A percentile compares a stretch with the other conserved stretches of the same genome.
Conservation (phyloP, 2,113 vertebrate genomes). For the Rhodinocichla rosea region DNA sequence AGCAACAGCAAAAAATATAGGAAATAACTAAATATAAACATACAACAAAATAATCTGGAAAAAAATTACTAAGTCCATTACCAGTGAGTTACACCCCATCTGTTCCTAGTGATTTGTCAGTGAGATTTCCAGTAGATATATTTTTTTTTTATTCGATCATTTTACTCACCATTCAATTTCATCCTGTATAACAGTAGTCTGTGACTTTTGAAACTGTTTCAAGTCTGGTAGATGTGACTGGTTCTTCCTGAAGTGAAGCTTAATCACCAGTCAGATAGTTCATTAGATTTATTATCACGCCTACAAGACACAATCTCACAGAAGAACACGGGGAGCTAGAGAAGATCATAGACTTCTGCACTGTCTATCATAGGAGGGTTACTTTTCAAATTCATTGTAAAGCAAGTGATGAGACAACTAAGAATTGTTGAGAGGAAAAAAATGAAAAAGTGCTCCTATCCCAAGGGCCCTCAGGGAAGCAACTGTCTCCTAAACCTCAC, state of each 20-base stretch:
- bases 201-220: background rate
- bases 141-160: background rate
- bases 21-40: background rate
- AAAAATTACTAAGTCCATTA: background rate
- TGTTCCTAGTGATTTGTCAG: background rate
- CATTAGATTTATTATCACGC: background rate
- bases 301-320: background rate
- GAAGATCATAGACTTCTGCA: background rate
- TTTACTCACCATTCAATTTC: background rate
- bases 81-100: background rate
- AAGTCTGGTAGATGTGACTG: background rate
- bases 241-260: background rate
- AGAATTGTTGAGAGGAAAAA: background rate
- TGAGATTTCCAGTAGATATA: background rate
- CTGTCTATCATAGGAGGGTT: background rate
- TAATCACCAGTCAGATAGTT: background rate
- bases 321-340: background rate
- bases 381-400: background rate
- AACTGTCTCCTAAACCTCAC: background rate
- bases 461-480: background rate
- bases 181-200: background rate
- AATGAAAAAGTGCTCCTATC: background rate
- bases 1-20: background rate
- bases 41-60: background rate
- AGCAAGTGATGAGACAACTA: background rate